Evolutionary conservation across 2,797 vertebrate genomes (phyloP).

Genomic region (Pristis pectinata): DNA sequence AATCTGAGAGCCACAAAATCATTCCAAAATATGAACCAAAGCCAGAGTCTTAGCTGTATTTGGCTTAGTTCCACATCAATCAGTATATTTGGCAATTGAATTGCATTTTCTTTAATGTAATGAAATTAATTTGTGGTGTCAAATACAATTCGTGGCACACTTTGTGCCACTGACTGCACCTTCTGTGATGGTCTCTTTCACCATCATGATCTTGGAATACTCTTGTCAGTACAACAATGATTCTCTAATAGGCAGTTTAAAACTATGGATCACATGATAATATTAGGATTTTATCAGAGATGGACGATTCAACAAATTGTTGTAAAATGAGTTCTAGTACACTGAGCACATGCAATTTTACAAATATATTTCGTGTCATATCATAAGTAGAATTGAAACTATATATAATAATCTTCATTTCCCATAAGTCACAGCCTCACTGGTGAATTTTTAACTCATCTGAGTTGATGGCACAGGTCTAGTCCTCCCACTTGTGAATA

Average conservation of each 20-base stretch:
- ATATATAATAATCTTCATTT: background rate
- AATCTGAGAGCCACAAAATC: too few relatives aligned
- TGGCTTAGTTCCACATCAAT: background rate
- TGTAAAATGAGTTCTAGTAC: background rate
- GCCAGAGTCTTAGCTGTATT: too few relatives aligned
- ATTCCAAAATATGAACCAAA: too few relatives aligned
- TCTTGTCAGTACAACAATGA: background rate
- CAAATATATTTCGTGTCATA: background rate
- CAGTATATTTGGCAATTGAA: background rate
- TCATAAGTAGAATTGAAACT: background rate
- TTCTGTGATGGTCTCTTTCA: background rate
- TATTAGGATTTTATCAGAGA: background rate
- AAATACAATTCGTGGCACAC: background rate
- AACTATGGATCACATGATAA: slow-evolving; percentile 4
- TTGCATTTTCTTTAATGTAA: background rate
- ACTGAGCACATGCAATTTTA: background rate
- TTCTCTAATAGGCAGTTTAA: background rate
- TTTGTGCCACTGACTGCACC: background rate
- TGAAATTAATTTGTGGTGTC: background rate
- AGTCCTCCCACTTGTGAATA: slow-evolving; percentile 8
- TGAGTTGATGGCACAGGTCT: background rate
- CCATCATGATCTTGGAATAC: background rate
- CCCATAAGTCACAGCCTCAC: background rate
- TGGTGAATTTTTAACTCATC: background rate
- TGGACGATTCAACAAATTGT: background rate